Percentiles rank a stretch among this genome's conserved stretches.
Evolutionary conservation across 2,888 invertebrate species (phyloP).

Genomic region (Campaea margaritaria): DNA sequence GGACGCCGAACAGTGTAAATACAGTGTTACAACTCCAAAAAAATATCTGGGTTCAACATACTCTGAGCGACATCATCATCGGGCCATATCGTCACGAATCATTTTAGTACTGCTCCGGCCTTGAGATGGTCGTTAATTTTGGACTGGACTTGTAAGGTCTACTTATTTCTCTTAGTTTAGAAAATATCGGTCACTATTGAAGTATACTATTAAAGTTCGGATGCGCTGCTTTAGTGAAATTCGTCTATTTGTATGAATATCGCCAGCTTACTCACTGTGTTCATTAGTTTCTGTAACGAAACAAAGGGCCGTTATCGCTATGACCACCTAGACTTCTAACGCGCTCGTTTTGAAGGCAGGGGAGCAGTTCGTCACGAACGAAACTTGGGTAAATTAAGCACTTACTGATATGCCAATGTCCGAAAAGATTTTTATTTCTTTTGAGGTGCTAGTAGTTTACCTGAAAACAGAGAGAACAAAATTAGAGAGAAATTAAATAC

Average conservation of each 20-base stretch:
- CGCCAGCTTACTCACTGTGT: background rate
- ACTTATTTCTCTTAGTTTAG: too few species aligned
- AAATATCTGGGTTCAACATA: conserved; percentile 3
- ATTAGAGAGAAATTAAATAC: background rate
- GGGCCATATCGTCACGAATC: background rate
- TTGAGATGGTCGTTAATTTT: too few species aligned
- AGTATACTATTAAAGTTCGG: too few species aligned
- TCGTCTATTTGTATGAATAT: background rate
- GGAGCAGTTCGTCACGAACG: conserved; percentile 12
- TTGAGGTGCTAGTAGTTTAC: conserved; percentile 5
- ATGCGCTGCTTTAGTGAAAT: too few species aligned
- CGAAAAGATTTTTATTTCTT: background rate
- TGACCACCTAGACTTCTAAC: too few species aligned
- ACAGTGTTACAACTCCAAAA: conserved; percentile 15
- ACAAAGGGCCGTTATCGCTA: too few species aligned
- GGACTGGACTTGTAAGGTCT: too few species aligned
- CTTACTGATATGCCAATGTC: conserved; percentile 5
- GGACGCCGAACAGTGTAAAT: conserved; percentile 20
- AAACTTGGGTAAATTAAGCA: conserved; percentile 23
- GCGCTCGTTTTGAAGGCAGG: background rate
- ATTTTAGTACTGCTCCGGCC: too few species aligned
- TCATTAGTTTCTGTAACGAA: background rate
- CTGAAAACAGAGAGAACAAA: conserved; percentile 6
- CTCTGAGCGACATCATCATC: background rate
- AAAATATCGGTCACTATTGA: too few species aligned